Percentiles rank a stretch among this genome's conserved stretches.
Evolutionary conservation across 2,113 vertebrate species (phyloP).

Genomic region (Terrapene triunguis): DNA sequence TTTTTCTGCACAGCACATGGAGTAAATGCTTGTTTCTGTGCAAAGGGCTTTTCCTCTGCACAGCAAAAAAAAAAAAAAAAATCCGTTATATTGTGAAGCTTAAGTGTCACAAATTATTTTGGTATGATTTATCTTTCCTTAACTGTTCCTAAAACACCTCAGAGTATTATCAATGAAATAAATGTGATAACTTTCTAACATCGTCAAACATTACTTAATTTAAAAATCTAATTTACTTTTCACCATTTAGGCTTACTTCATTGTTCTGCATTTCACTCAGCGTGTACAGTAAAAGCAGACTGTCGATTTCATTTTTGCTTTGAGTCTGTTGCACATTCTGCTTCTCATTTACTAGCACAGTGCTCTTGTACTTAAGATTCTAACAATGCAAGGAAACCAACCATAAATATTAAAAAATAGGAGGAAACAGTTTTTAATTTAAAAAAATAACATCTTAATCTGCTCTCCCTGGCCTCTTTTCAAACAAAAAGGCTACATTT

Average conservation of each 20-base stretch:
- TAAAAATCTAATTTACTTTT: conserved; percentile 64
- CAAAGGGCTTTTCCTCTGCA: conserved; percentile 2
- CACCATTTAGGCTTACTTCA: conserved; percentile 38
- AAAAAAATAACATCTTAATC: neutral
- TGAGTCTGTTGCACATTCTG: neutral
- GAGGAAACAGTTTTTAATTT: neutral
- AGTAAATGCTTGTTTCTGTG: conserved; percentile 23
- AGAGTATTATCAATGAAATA: conserved; percentile 62
- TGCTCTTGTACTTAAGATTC: neutral
- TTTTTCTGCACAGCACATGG: neutral
- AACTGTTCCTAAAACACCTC: conserved; percentile 48
- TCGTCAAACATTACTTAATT: conserved; percentile 55
- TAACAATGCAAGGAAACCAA: neutral
- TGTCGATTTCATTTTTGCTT: conserved; percentile 34
- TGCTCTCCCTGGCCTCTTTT: conserved; percentile 25
- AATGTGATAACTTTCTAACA: conserved; percentile 47
- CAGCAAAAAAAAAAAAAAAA: conserved; percentile 3
- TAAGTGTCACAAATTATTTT: conserved; percentile 50
- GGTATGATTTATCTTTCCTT: conserved; percentile 45
- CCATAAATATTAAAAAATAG: neutral
- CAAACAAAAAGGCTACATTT: neutral
- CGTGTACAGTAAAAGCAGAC: conserved; percentile 51
- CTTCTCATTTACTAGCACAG: neutral
- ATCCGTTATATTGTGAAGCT: too few relatives aligned
- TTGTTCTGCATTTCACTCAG: conserved; percentile 28